Conservation (phyloP, 1,140 invertebrate species). For the Paraescarpia echinospica region DNA sequence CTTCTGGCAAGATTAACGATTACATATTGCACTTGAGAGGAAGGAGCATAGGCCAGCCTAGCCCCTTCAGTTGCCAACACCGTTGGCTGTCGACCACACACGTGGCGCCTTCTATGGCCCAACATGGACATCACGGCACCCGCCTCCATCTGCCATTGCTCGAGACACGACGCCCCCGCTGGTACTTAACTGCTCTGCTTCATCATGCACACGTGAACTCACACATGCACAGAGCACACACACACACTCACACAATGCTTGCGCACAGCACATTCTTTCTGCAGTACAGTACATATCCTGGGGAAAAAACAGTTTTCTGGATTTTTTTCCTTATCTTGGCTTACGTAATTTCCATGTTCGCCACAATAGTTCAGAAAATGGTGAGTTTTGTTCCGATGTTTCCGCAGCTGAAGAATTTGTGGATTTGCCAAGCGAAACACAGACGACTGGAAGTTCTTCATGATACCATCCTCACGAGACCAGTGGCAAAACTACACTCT, state of each 20-base stretch:
- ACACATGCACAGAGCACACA: neutral
- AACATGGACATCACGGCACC: neutral
- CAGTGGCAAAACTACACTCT: neutral
- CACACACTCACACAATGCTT: too few species aligned
- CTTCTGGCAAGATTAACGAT: neutral
- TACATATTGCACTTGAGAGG: neutral
- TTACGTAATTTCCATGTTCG: neutral
- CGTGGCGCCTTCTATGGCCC: neutral
- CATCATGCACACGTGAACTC: neutral
- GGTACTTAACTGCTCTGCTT: neutral
- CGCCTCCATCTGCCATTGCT: neutral
- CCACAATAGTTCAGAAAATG: neutral
- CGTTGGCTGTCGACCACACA: neutral
- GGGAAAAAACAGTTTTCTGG: neutral
- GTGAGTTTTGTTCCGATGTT: neutral
- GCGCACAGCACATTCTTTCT: neutral
- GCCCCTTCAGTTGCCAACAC: neutral
- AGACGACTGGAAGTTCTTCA: neutral
- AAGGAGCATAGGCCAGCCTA: neutral
- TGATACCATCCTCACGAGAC: neutral
- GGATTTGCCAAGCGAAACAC: neutral
- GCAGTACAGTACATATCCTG: neutral
- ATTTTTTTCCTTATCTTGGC: neutral
- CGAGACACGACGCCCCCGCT: neutral
- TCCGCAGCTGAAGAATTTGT: neutral